phyloP scores from a whole-genome alignment of 2,113 vertebrate genomes.

The Halcyon senegalensis region DNA sequence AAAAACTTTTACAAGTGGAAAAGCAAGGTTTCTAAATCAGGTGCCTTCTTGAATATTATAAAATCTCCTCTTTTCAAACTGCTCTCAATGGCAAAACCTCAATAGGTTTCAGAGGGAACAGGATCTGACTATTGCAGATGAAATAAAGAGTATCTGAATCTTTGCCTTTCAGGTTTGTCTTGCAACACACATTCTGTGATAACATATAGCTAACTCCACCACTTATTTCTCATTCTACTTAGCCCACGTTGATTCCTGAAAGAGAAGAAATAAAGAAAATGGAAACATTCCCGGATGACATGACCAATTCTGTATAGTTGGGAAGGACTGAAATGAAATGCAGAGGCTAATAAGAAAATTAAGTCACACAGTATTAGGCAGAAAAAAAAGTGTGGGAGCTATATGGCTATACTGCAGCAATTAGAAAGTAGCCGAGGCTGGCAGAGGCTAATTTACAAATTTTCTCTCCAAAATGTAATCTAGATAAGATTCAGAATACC shows the following conservation, averaged over 20 bases:
- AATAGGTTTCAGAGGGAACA: background rate
- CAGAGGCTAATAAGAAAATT: background rate
- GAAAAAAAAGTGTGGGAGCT: background rate
- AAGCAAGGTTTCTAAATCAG: background rate
- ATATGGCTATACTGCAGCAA: background rate
- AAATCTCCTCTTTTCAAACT: background rate
- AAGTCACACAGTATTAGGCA: background rate
- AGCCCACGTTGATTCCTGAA: background rate
- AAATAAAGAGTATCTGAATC: background rate
- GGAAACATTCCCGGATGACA: background rate
- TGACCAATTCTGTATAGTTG: background rate
- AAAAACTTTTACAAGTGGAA: background rate
- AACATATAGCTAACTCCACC: background rate
- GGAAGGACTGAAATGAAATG: background rate
- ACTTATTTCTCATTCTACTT: background rate
- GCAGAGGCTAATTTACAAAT: background rate
- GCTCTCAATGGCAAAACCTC: background rate
- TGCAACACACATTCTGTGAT: background rate
- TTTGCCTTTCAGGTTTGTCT: background rate
- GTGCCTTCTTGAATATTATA: background rate
- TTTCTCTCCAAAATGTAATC: background rate
- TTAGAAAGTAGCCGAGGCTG: background rate
- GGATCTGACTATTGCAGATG: background rate
- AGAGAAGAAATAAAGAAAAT: background rate
- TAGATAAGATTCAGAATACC: background rate